These are phyloP conservation scores for Paradisaea rubra DNA, from an alignment of 2,113 vertebrate genomes.

Conservation along the genomic window DNA sequence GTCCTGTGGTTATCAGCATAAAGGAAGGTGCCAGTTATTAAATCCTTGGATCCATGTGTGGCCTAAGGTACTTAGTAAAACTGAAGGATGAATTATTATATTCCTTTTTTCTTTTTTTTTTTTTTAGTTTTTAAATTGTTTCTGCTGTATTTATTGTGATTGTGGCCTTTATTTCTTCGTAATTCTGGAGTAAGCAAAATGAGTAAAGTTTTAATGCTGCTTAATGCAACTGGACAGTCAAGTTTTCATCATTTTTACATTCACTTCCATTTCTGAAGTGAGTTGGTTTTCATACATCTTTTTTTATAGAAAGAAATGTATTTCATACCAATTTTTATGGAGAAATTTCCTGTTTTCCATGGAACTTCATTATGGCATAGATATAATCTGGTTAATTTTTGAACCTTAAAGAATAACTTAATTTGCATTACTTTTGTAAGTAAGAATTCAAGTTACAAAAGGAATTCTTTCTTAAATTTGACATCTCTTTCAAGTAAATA, in stretches of 20 bases:
- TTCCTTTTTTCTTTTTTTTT: neutral
- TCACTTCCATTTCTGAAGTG: neutral
- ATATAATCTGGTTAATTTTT: neutral
- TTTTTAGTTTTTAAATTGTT: neutral
- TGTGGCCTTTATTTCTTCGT: neutral
- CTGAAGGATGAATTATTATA: neutral
- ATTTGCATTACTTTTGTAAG: neutral
- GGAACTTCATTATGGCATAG: neutral
- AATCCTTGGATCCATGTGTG: neutral
- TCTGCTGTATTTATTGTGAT: neutral
- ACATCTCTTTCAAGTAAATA: neutral
- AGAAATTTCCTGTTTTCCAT: neutral
- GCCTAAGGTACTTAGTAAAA: neutral
- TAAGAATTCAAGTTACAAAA: neutral
- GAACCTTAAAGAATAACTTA: neutral
- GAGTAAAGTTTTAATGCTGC: neutral
- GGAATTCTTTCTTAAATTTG: neutral
- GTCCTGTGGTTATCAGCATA: neutral
- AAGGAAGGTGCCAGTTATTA: neutral
- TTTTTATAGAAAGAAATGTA: neutral
- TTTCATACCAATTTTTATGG: neutral
- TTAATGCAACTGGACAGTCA: neutral
- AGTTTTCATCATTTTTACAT: neutral
- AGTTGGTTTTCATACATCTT: neutral
- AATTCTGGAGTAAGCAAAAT: neutral